Evolutionary conservation across 2,888 invertebrate species (phyloP), one percentile per base, ranked within the genome.

Genomic region (Helicoverpa assulta): DNA sequence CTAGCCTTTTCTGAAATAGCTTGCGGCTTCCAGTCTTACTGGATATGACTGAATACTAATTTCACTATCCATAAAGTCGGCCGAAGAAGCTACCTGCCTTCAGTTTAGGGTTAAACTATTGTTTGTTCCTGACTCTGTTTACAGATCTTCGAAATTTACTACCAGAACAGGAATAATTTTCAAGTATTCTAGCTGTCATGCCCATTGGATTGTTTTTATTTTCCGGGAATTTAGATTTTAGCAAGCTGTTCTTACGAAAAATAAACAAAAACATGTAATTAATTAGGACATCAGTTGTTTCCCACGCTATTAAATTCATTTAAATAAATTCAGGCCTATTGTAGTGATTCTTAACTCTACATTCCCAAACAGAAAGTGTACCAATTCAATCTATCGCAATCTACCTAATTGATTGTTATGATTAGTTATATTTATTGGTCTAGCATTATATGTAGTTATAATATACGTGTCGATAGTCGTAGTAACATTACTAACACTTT

Each of bases 351-450:
- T 0, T 75, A 86, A 29, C 53, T 90, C 89, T 89, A 84, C 58
- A 68, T 69, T 67, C 73, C 64, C 72, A 67, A 88, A 85, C 84
- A 76, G 85, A 90, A 89, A 90, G 89, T 89, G 85, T 87, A 88
- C 86, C 87, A 85, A 81, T 81, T 77, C 87, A 86, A 91, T 90
- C 88, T 87, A 86, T 87, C 84, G 90, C 90, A 91, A 91, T 91
- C 88, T 88, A 77, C 85, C 86, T 92, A 92, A 92, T 92, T 91
- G 92, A 92, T 92, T 92, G 90, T 92, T 91, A 85, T 91, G 90
- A 92, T 91, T 91, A 90, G 80, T 70, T 85, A 88, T 88, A 89
- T 91, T 89, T 90, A 92, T 91, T 89, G 87, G 83, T 84, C 86
- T 83, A 84, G 78, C 80, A 86, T 88, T 85, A 84, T 74, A 73